Base-by-base conservation (phyloP, 2,888 invertebrate genomes). In the Falcaria lacertinaria region DNA sequence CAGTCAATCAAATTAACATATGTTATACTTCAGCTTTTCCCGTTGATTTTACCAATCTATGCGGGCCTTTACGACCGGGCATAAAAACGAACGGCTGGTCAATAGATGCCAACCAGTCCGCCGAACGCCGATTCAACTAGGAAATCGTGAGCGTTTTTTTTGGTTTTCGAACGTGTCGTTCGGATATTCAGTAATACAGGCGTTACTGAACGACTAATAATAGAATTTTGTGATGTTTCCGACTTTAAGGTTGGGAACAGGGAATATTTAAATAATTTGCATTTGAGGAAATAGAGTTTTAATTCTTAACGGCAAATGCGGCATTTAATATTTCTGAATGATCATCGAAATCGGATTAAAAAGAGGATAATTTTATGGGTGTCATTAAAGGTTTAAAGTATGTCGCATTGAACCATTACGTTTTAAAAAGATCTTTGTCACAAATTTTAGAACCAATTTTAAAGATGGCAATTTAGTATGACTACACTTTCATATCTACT, bases 1-100 rank as follows among this genome's bases (percentile, higher is more conserved):
- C 44, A 59, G 45, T 60, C 62, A 65, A 74, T 72, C 60, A 70
- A 76, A 81, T 82, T 82, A 82, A 70, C 77, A 82, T 82, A 78
- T 61, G 67, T 67, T 62, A 59, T 46, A 60, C 59, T 62, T 62
- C 66, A 66, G 64, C 66, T 39, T 51, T 64, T 52, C 48, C 45
- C 51, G 58, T 65, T 43, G 59, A 59, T 73, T 78, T 78, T 69
- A 69, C 64, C 57, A 57, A 58, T 59, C 61, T 69, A 64, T 63
- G 63, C 66, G 62, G n/a, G 64, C 76, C 56, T 80, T 83, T 78
- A 84, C 75, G 73, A 72, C 50, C 43, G 59, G 57, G 68, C 58
- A 80, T 85, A 83, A 85, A 84, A 80, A 55, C 48, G 60, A 76
- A 82, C 54, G 59, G 61, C 59, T 34, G 40, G 37, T 41, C 39